Evolutionary conservation across 2,888 invertebrate species (phyloP), one percentile per base, ranked within the genome.

Genomic region (Sarcophaga variegata): DNA sequence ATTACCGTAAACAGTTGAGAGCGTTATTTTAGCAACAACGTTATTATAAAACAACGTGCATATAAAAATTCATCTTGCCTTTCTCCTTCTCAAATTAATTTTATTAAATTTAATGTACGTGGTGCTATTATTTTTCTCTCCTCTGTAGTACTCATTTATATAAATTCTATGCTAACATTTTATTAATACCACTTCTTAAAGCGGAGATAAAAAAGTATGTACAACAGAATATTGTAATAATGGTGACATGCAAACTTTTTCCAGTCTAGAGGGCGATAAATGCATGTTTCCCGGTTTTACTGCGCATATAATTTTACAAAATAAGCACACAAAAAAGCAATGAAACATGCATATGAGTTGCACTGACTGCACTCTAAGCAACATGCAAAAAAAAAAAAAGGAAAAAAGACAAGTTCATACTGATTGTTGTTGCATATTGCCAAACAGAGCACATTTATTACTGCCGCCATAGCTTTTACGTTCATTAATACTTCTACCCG

Each of bases 241-340:
- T 82, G 84, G 87, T 84, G 87, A 87, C 87, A 87, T 87, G 87
- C 87, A 84, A 87, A 87, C 87, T 82, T 84, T 81, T 87, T 84
- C 81, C 84, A 87, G 87, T 87, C 87, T 84, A 66, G 84, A 87
- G 87, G 83, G 87, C 81, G 81, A 84, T 75, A 81, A 84, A 83
- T 86, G 79, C 84, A 87, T 83, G 77, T 66, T 76, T 49, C 66
- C 17, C 37, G 37, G 37, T 66, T 67, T 63, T 71, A 63, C 20
- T 70, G 54, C 60, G 60, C 45, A 67, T 64, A 45, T 59, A 63
- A 60, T 64, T 79, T 75, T 20, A 37, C 8, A 37, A 6, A 37
- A 37, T 8, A 37, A 37, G 3, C 45, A 67, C 49, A 64, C 63
- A 71, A 37, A 37, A 37, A 8, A 37, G 2, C 37, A 37, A 37